Evolutionary conservation across 37 sponge, comb jelly and placozoan species (phyloP).

Genomic region (Agelas oroides): DNA sequence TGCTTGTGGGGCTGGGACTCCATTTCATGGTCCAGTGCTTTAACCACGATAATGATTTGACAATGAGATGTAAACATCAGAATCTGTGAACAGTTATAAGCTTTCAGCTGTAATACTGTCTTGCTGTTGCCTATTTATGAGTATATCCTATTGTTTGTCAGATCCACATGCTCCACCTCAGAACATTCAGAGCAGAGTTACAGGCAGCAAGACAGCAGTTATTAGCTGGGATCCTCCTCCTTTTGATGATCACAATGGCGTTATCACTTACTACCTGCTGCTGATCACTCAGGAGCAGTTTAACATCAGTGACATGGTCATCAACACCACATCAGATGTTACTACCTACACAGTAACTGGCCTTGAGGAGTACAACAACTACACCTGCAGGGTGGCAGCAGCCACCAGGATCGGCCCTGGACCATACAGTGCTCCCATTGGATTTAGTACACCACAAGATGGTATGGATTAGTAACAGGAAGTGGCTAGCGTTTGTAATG

Average conservation of each 20-base stretch:
- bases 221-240: constrained; percentile 39
- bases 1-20: too few species aligned
- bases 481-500: too few species aligned
- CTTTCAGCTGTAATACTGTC: too few species aligned
- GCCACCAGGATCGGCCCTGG: constrained; percentile 2
- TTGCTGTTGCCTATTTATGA: too few species aligned
- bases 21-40: too few species aligned
- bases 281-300: background rate
- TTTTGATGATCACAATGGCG: constrained; percentile 36
- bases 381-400: constrained; percentile 15
- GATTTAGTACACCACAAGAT: background rate
- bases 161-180: background rate
- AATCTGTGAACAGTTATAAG: too few species aligned
- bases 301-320: background rate
- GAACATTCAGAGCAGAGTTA: background rate
- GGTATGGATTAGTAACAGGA: background rate
- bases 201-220: background rate
- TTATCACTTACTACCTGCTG: constrained; percentile 12
- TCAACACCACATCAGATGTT: background rate
- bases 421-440: background rate
- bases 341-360: background rate
- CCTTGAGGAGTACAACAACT: constrained; percentile 1
- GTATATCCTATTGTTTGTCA: too few species aligned
- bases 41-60: too few species aligned
- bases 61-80: too few species aligned